Conservation (phyloP, 1,140 invertebrate species). For the Calephelis nemesis region DNA sequence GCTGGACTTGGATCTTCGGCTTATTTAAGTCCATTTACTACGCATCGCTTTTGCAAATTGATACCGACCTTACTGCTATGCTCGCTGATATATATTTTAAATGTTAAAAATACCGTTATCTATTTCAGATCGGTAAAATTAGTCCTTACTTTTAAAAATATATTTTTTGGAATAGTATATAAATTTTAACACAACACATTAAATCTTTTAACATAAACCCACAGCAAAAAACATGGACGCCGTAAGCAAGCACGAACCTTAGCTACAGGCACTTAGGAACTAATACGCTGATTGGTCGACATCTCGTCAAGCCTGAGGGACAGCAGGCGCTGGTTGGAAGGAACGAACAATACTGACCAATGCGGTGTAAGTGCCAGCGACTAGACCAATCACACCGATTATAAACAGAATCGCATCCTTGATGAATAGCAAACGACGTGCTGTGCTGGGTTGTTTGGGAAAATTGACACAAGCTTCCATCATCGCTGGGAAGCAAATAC, state of each 20-base stretch:
- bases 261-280: conserved; percentile 23
- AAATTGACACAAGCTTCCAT: conserved; percentile 84
- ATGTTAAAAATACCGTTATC: no score
- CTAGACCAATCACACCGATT: conserved; percentile 84
- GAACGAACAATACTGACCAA: conserved; percentile 81
- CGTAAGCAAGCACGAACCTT: conserved; percentile 15
- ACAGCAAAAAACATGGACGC: not conserved
- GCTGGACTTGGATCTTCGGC: no score
- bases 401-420: conserved; percentile 82
- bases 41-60: no score
- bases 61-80: no score
- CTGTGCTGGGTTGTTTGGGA: conserved; percentile 57
- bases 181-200: no score
- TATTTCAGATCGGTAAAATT: no score
- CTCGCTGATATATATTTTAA: no score
- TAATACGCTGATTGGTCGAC: not conserved
- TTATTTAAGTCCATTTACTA: no score
- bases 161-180: no score
- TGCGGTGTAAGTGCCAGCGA: conserved; percentile 86
- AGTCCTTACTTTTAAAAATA: no score
- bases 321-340: conserved; percentile 36
- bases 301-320: not conserved
- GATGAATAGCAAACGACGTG: conserved; percentile 63
- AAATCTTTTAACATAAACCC: no score
- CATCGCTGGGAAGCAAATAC: conserved; percentile 93